Base-by-base conservation (phyloP, 2,113 vertebrate species). In the Nyctereutes procyonoides region DNA sequence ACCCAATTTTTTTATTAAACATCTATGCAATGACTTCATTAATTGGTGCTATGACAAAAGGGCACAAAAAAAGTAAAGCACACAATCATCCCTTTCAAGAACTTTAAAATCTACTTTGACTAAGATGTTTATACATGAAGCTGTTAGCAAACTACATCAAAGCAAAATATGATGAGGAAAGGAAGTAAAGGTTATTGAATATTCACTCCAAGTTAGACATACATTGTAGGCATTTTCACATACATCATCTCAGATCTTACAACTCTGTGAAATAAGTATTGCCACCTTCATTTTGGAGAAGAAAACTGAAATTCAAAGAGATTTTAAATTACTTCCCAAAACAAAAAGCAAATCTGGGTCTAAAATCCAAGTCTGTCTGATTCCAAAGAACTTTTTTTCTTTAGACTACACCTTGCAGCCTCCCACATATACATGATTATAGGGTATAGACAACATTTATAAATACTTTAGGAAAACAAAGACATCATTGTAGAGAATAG, bases 281-380 rank as follows among this genome's bases (percentile, higher is more conserved):
- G 5, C 51, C n/a, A 93, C 83, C 13, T 55, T 95, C n/a, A 91
- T 86, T 95, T 65, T 79, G 65, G 48, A 96, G 53, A 90, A 80
- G 1, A 3, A 97, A 97, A 97, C 22, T 95, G 63, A 96, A 96
- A 97, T 90, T 85, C n/a, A 82, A 28, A 96, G 19, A 88, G 43
- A 28, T 65, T 92, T 65, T 92, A 96, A 95, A 87, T 90, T 51
- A 92, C 43, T 86, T 97, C 24, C 58, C 35, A 58, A 80, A 90
- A 87, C 60, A 58, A 90, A 81, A 32, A 26, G 48, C 51, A 73
- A 94, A 35, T 90, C 26, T 86, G 3, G 51, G 30, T 82, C 63
- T 95, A 17, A 90, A 71, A 95, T 60, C 15, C 53, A 96, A 93
- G 30, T 87, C 15, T 93, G 24, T 60, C 53, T 48, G 7, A 88